Evolutionary conservation across 2,797 vertebrate species (phyloP).

Genomic region (Hipposideros larvatus): DNA sequence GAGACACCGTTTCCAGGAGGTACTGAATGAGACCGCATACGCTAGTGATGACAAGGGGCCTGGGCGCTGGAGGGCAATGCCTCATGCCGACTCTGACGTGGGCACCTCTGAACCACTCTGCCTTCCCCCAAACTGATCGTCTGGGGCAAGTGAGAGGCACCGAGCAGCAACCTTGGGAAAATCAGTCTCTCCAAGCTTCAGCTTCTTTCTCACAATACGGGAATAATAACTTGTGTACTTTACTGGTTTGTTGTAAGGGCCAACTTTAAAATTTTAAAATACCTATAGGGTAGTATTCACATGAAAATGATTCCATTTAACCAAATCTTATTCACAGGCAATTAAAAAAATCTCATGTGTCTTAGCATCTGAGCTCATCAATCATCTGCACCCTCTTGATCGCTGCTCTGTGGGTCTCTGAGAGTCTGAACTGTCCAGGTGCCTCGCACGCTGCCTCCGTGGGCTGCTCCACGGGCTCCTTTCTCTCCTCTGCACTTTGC

Average conservation of each 20-base stretch:
- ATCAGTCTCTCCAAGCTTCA: background rate
- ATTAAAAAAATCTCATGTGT: background rate
- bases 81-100: background rate
- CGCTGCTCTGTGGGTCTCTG: background rate
- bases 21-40: background rate
- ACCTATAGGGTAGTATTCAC: background rate
- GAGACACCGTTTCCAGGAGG: background rate
- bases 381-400: background rate
- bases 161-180: background rate
- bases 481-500: background rate
- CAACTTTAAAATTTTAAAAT: background rate
- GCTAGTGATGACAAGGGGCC: background rate
- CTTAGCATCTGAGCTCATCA: background rate
- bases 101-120: background rate
- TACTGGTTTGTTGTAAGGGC: background rate
- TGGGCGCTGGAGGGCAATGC: background rate
- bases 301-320: conserved; percentile 11
- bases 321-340: background rate
- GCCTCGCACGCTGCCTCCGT: background rate
- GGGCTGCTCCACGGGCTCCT: background rate
- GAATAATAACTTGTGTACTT: background rate
- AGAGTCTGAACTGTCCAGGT: background rate
- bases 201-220: background rate
- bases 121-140: background rate
- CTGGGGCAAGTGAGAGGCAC: background rate